Conservation (phyloP, 2,888 invertebrate genomes). For the Aphodius granarius region DNA sequence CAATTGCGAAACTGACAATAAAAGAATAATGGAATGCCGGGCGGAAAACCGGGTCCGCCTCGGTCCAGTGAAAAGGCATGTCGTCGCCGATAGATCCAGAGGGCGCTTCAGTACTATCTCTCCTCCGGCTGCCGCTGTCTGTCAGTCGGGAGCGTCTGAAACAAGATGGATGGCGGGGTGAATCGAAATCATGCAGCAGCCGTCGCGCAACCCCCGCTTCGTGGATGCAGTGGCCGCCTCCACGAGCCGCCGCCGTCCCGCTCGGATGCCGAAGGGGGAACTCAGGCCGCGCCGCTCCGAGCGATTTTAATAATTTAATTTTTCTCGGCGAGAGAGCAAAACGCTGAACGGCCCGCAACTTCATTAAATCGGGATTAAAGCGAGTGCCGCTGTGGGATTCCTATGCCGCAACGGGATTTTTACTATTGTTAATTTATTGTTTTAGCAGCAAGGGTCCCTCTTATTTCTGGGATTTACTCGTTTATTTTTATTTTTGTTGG, state of each 20-base stretch:
- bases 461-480: not conserved
- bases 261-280: constrained; percentile 63
- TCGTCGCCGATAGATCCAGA: not conserved
- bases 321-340: constrained; percentile 27
- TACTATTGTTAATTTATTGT: not conserved
- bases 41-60: not conserved
- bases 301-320: constrained; percentile 14
- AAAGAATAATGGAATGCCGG: not conserved
- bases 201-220: constrained; percentile 16
- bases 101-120: not conserved
- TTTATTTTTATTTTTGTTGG: not conserved
- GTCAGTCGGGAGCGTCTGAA: constrained; percentile 29
- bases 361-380: constrained; percentile 11
- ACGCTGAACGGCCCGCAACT: constrained; percentile 53
- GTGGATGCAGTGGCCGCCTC: constrained; percentile 56
- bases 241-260: constrained; percentile 65
- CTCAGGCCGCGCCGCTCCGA: not conserved
- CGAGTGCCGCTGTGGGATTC: constrained; percentile 1
- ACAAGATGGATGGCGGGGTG: constrained; percentile 30
- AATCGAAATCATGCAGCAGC: constrained; percentile 31
- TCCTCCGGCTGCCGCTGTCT: constrained; percentile 19
- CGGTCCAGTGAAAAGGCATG: not conserved
- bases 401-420: not conserved
- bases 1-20: not conserved
- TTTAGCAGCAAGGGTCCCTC: not conserved